Base-by-base conservation (phyloP, 92 coral and sea anemone genomes). In the Phenganax stokvisi region DNA sequence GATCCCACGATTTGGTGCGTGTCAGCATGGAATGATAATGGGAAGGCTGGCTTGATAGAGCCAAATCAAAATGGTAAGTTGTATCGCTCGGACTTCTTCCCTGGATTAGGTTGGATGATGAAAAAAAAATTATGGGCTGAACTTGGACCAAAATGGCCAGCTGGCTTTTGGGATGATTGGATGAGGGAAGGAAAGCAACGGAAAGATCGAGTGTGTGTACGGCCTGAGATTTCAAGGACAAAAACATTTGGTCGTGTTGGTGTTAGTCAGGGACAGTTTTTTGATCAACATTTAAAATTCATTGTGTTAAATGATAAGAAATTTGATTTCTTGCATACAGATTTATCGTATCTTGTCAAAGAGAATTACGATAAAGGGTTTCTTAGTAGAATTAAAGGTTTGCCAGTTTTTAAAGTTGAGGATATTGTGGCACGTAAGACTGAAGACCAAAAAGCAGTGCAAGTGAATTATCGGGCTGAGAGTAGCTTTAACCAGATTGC, bases 121-220 rank as follows among this genome's bases (percentile, higher is more conserved):
- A 86, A 83, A 0, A 92, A 87, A 82, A 72, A 86, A 8, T 51
- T 96, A 25, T 96, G 99, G 99, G 47, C 85, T 13, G 99, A 96
- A 52, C 86, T 96, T 31, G 75, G 83, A 68, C 86, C 91, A 3
- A 92, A 90, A 56, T 96, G 99, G 99, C 99, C 99, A 0, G 85
- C 91, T 9, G 99, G 99, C 0, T 96, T 96, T 82, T 96, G 99
- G 99, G 99, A 96, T 55, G 99, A 96, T 67, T 96, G 99, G 99
- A 90, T 96, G 96, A 87, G 99, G 51, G 97, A 96, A 70, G 87
- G 89, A 8, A 86, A 85, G 17, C 99, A 96, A 81, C 87, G 89
- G 55, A 87, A 96, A 69, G 79, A 56, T 74, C 77, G 97, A 72
- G 92, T 91, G 3, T 96, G 99, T 80, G 90, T 96, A 72, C 88